Base-by-base conservation (phyloP, 2,888 invertebrate genomes). In the Elmis aenea region DNA sequence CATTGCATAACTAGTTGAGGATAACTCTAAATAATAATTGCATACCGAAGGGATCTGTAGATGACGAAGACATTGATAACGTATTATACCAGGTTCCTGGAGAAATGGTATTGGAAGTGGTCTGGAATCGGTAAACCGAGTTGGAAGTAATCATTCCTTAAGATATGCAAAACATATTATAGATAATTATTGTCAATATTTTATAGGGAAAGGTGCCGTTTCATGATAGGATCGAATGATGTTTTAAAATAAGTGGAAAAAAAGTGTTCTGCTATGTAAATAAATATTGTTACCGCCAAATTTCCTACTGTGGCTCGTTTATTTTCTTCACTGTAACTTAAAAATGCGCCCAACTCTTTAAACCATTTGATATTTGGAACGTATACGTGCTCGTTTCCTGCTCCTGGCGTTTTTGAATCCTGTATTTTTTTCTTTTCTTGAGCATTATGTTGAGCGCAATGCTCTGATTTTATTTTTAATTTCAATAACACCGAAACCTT, bases 1-100 rank as follows among this genome's bases (percentile, higher is more conserved):
- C 32, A 20, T 13, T 40, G 11, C 40, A 44, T 23, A 44, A 36
- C 15, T 44, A 33, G 33, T 24, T 45, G 10, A 33, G 28, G 30
- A 24, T 21, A 16, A 40, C 31, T 29, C 23, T 26, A 6, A 30
- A 13, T 9, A 33, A 18, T 36, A 26, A 12, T 22, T 44, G 40
- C 25, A 25, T 30, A 6, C 26, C 26, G 4, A 24, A 15, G 11
- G 23, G 31, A 23, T 31, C 13, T 31, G 3, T 31, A 23, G 31
- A 31, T 31, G 23, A 31, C n/a, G 23, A 31, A 31, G 31, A 31
- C 31, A 14, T 31, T 13, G 14, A 22, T 23, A 13, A 14, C 13
- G 23, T n/a, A n/a, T 31, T 30, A 30, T 10, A 12, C 22, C 14
- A 31, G 31, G 31, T 22, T 14, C 11, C n/a, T 23, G 23, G 21